These are phyloP conservation scores for Eurytoma adleriae DNA, from an alignment of 2,888 invertebrate species.

Conservation along the genomic window DNA sequence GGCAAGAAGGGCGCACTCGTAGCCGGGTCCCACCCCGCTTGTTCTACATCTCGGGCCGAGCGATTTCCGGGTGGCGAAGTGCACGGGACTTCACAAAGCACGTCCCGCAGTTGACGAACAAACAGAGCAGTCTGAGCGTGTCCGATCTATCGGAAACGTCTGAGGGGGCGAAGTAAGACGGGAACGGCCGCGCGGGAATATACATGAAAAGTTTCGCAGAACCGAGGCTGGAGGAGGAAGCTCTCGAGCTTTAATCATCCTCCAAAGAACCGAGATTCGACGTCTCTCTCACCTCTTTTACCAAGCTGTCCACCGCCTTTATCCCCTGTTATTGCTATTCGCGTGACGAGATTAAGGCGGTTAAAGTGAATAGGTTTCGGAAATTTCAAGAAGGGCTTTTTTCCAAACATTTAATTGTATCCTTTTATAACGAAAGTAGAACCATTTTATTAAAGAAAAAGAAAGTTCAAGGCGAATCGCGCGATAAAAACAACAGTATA, in stretches of 20 bases:
- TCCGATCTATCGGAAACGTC: slow-evolving; percentile 21
- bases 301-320: no score
- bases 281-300: background rate
- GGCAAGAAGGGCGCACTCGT: background rate
- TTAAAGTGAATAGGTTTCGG: no score
- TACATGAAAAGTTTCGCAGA: slow-evolving; percentile 18
- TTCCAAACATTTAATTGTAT: no score
- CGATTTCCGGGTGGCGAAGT: slow-evolving; percentile 12
- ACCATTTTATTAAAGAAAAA: no score
- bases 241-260: slow-evolving; percentile 28
- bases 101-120: background rate
- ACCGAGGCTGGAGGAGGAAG: slow-evolving; percentile 1
- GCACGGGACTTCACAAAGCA: background rate
- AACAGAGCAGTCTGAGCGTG: background rate
- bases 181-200: background rate
- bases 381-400: no score
- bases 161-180: background rate
- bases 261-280: slow-evolving; percentile 2
- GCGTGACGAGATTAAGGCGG: no score
- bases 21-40: background rate
- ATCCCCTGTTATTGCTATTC: no score
- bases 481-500: no score
- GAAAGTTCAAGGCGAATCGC: no score
- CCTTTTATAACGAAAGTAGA: no score
- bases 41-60: slow-evolving; percentile 7